Base-by-base conservation (phyloP, 2,888 invertebrate genomes). In the Nebria brevicollis region DNA sequence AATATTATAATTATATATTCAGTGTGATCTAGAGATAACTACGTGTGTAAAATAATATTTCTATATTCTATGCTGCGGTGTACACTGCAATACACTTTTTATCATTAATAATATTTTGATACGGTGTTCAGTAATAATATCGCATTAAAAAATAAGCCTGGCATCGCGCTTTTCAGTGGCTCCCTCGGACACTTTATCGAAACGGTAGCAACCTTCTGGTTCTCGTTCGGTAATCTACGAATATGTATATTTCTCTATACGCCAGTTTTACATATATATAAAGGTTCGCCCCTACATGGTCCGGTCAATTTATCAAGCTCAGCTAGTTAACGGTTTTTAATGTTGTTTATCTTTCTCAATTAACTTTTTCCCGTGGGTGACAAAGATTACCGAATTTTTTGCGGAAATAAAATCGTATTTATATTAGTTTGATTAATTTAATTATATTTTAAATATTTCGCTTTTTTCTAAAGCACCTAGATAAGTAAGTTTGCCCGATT, bases 271-370 rank as follows among this genome's bases (percentile, higher is more conserved):
- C 80, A 80, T 54, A 8, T 80, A 80, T 43, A 75, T 75, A 80
- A 80, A 80, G 15, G 74, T 34, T 75, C 34, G 25, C 80, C 80
- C 79, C 74, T 79, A 79, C 66, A 26, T 43, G 75, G 13, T 2
- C 72, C 72, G 80, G 79, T 75, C 64, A 80, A 80, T 80, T 80
- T 75, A 80, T 80, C 80, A 75, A 70, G 80, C 70, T 72, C 75
- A 70, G 75, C 75, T 80, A 80, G 80, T 80, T 80, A 75, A 75
- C 80, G 80, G 75, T 80, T 75, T 79, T 80, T 80, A 80, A 80
- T 80, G 80, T 80, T 80, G 80, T 80, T 80, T 80, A 80, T 80
- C 80, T 80, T 80, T 80, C 80, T 80, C 75, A 80, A 80, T 80
- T 80, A 80, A 80, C 80, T 80, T 80, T 80, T 43, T 13, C 42